phyloP scores from a whole-genome alignment of 2,888 invertebrate genomes.

The Rhamnusium bicolor region DNA sequence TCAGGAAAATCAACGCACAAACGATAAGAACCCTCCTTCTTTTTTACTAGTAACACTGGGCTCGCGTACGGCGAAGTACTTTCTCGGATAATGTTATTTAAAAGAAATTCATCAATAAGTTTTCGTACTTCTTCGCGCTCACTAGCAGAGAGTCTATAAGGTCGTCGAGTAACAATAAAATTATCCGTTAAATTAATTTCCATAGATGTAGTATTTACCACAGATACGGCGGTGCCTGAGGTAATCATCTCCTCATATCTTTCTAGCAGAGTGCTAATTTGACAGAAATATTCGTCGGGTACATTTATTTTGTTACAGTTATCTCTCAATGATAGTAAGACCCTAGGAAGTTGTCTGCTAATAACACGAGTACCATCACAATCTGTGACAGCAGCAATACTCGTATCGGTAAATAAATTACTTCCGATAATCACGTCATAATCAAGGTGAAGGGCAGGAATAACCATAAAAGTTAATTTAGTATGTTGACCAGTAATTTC shows the following conservation, averaged over 20 bases:
- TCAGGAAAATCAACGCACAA: constrained; percentile 51
- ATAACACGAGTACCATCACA: constrained; percentile 18
- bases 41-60: too few species aligned
- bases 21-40: constrained; percentile 39
- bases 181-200: neutral
- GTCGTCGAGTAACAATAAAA: neutral
- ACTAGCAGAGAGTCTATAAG: neutral
- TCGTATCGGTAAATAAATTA: constrained; percentile 33
- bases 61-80: too few species aligned
- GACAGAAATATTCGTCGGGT: constrained; percentile 8
- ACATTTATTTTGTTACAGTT: neutral
- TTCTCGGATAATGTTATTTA: constrained; percentile 38
- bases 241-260: neutral
- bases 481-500: constrained; percentile 38
- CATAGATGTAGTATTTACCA: constrained; percentile 30
- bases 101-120: constrained; percentile 36
- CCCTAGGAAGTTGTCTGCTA: neutral
- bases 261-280: too few species aligned
- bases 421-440: constrained; percentile 37
- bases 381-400: constrained; percentile 27
- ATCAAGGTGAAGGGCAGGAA: constrained; percentile 27
- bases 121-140: constrained; percentile 40
- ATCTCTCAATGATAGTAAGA: constrained; percentile 10
- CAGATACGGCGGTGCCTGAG: constrained; percentile 21
- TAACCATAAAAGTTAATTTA: constrained; percentile 30